Base-by-base conservation (phyloP, 2,113 vertebrate genomes). In the Chaenogobius annularis region DNA sequence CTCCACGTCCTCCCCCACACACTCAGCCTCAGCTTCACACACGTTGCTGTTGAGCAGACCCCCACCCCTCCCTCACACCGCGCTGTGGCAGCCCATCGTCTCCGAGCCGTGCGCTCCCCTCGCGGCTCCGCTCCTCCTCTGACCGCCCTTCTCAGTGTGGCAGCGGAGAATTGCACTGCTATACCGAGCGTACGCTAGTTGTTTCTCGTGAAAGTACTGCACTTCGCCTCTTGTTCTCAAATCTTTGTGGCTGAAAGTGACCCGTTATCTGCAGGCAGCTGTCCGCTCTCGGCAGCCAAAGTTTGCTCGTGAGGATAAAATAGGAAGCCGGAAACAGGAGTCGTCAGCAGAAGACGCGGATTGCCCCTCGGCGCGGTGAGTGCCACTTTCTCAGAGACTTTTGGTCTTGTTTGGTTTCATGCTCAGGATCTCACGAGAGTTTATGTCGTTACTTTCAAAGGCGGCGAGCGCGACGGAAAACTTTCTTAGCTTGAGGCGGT, bases 301-400 rank as follows among this genome's bases (percentile, higher is more conserved):
- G 67, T 91, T 92, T 92, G 87, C 86, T 90, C 89, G 90, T 88
- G 85, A 88, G 90, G 89, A 92, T 92, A 93, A 91, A 82, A 76
- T 52, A 64, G 74, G 72, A 78, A 81, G 84, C 77, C 80, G 83
- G 79, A 83, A 88, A 81, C 66, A 78, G 71, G 75, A 83, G 56
- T 82, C 71, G 78, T 75, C 75, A 79, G 69, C 66, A 69, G 64
- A 54, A 84, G 79, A 85, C 61, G 88, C 89, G 93, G 91, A 94
- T 93, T 93, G 82, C 81, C 8, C 79, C 84, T 67, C 81, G 72
- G 85, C 89, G 92, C 93, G 85, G 95, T 95, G 93, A 96, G 95
- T 94, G 88, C 84, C 65, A 66, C 72, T 26, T 73, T 79, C 72
- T 70, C 71, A 68, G 47, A 78, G 87, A 75, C 78, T 74, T 70